Conservation (phyloP, 92 coral and sea anemone genomes). For the Paramuricea clavata region DNA sequence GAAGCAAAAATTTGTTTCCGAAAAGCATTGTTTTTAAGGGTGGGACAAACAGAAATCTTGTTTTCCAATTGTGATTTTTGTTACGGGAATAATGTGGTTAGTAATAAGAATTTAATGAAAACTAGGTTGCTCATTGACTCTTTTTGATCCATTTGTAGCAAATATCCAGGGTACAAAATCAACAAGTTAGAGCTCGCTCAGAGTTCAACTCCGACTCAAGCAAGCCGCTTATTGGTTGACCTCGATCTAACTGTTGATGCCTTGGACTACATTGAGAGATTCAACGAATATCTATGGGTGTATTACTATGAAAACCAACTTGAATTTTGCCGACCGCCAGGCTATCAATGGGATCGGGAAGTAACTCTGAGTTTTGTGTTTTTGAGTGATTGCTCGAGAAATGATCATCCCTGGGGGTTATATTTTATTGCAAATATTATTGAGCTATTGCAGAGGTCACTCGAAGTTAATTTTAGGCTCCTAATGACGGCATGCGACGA, state of each 20-base stretch:
- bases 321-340: neutral
- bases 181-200: constrained; percentile 18
- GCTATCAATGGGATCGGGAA: constrained; percentile 20
- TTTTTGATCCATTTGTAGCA: neutral
- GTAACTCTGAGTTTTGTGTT: constrained; percentile 3
- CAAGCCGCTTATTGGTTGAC: constrained; percentile 18
- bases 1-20: no score
- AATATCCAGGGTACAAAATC: constrained; percentile 30
- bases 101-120: neutral
- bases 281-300: constrained; percentile 8
- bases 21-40: no score
- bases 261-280: constrained; percentile 24
- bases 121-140: neutral
- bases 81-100: no score
- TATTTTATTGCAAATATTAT: constrained; percentile 36
- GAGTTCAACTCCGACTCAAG: neutral
- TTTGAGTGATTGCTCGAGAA: constrained; percentile 2
- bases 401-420: neutral
- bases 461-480: constrained; percentile 24
- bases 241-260: constrained; percentile 36
- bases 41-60: no score
- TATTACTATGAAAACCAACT: neutral
- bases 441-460: constrained; percentile 1
- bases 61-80: no score
- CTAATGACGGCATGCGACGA: constrained; percentile 40